These are phyloP conservation scores for Chymomyza caudatula DNA, from an alignment of 2,888 invertebrate species.

Conservation along the genomic window DNA sequence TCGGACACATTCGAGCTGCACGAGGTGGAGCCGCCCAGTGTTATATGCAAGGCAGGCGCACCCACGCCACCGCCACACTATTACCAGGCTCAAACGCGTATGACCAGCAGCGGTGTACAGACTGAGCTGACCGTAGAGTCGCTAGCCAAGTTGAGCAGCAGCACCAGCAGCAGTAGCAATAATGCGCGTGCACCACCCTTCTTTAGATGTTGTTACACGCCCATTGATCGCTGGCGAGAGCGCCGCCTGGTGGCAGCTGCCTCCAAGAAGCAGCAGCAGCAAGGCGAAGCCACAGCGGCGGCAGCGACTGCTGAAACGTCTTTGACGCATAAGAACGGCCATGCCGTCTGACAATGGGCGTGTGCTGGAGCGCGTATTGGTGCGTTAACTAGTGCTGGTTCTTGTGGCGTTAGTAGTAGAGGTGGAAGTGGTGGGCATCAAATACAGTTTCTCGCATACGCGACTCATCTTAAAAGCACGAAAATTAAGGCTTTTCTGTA, in stretches of 20 bases:
- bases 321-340: constrained; percentile 38
- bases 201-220: constrained; percentile 78
- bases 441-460: not conserved
- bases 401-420: constrained; percentile 27
- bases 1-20: constrained; percentile 71
- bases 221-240: constrained; percentile 76
- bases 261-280: constrained; percentile 30
- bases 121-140: constrained; percentile 74
- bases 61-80: constrained; percentile 47
- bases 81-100: constrained; percentile 61
- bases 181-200: constrained; percentile 70
- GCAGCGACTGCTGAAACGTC: not conserved
- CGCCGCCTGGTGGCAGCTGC: constrained; percentile 13
- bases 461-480: not conserved
- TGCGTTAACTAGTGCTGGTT: not conserved
- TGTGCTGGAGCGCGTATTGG: not conserved
- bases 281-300: constrained; percentile 21
- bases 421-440: constrained; percentile 5
- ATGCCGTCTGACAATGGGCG: constrained; percentile 60
- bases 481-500: not conserved
- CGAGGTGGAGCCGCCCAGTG: constrained; percentile 70
- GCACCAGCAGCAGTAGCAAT: constrained; percentile 52
- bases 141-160: constrained; percentile 54
- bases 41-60: constrained; percentile 69
- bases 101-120: constrained; percentile 76